Conservation (phyloP, 2,113 vertebrate genomes). For the Miniopterus natalensis region DNA sequence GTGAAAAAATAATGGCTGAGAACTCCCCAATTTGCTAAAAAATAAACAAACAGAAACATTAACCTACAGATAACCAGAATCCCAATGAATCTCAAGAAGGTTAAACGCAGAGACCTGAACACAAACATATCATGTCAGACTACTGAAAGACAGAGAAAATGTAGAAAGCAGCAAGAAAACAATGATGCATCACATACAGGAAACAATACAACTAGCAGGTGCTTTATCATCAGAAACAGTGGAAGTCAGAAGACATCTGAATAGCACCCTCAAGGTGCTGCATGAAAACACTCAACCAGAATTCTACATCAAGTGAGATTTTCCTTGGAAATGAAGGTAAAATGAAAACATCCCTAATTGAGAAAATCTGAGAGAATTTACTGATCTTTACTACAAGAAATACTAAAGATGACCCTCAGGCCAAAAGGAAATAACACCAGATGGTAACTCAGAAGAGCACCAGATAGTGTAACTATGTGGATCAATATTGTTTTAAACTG, state of each 20-base stretch:
- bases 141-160: neutral
- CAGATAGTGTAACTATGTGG: neutral
- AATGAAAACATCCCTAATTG: neutral
- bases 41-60: neutral
- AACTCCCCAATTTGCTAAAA: neutral
- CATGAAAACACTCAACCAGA: neutral
- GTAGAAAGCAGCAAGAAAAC: neutral
- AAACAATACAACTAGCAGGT: neutral
- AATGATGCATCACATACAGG: neutral
- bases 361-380: neutral
- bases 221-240: neutral
- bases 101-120: neutral
- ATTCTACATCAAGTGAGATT: neutral
- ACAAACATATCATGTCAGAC: neutral
- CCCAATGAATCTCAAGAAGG: neutral
- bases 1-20: neutral
- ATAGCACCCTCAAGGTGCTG: neutral
- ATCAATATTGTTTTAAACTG: neutral
- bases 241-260: neutral
- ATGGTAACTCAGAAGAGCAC: neutral
- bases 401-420: neutral
- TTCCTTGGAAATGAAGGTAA: neutral
- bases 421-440: slow-evolving; percentile 15
- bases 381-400: neutral
- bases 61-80: neutral